Evolutionary conservation across 2,888 invertebrate species (phyloP).

Genomic region (Ochropleura plecta): DNA sequence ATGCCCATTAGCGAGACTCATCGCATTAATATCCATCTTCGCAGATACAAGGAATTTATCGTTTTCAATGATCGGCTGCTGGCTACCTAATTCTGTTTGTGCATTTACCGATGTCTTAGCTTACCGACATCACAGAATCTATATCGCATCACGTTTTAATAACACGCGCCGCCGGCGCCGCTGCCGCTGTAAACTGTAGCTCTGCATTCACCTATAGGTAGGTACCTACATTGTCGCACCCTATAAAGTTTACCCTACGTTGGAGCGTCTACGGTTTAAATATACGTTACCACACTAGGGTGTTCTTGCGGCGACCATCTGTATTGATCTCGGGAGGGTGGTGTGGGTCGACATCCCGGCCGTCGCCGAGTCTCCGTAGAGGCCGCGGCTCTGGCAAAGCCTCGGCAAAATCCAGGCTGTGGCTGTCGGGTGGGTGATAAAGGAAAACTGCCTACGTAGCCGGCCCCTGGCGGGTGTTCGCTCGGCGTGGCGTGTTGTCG

Average conservation of each 20-base stretch:
- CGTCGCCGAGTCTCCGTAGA: constrained; percentile 84
- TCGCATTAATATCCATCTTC: constrained; percentile 64
- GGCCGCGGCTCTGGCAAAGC: constrained; percentile 83
- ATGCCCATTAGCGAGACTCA: constrained; percentile 78
- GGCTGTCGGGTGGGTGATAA: constrained; percentile 89
- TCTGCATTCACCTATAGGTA: constrained; percentile 40
- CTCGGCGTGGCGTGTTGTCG: constrained; percentile 85
- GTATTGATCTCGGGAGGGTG: constrained; percentile 89
- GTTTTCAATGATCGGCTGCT: constrained; percentile 45
- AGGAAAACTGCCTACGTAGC: constrained; percentile 89
- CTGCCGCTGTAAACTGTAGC: constrained; percentile 22
- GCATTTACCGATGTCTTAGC: constrained; percentile 34
- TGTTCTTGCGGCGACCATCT: constrained; percentile 87
- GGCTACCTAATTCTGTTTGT: constrained; percentile 29
- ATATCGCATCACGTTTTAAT: constrained; percentile 42
- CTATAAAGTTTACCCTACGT: constrained; percentile 71
- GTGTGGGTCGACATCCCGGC: constrained; percentile 88
- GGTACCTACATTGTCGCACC: constrained; percentile 66
- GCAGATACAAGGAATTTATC: constrained; percentile 55
- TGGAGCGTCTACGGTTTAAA: constrained; percentile 67
- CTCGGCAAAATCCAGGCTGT: constrained; percentile 87
- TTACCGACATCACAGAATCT: constrained; percentile 34
- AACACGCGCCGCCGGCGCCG: constrained; percentile 27
- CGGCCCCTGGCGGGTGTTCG: constrained; percentile 88
- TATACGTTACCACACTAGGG: constrained; percentile 78